A percentile compares a stretch with the other conserved stretches of the same genome.
Conservation (phyloP, 2,888 invertebrate genomes). For the Agrotis exclamationis region DNA sequence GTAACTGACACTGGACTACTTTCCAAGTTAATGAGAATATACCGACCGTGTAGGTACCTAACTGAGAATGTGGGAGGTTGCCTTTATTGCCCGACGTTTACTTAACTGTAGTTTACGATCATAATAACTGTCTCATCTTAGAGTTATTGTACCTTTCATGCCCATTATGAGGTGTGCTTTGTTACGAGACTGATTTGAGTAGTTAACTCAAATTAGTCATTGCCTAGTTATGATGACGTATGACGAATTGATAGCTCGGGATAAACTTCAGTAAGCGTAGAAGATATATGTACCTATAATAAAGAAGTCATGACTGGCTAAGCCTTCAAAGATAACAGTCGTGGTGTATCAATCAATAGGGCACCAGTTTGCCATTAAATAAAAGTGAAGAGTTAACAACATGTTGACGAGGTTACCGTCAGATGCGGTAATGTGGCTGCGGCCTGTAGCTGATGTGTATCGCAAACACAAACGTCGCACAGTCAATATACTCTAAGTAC, state of each 20-base stretch:
- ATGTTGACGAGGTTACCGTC: neutral
- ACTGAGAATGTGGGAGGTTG: neutral
- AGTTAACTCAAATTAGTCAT: neutral
- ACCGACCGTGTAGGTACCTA: conserved; percentile 4
- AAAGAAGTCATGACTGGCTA: too few relatives aligned
- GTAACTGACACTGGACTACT: conserved; percentile 46
- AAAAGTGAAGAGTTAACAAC: neutral
- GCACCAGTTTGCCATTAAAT: neutral
- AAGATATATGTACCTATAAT: too few relatives aligned
- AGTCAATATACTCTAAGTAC: conserved; percentile 15
- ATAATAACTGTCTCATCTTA: conserved; percentile 28
- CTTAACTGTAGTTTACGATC: conserved; percentile 24
- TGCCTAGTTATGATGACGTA: too few relatives aligned
- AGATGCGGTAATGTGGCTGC: neutral
- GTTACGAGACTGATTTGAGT: neutral
- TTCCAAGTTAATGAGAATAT: conserved; percentile 39
- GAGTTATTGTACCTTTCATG: neutral
- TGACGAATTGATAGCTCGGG: too few relatives aligned
- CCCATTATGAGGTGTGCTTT: neutral
- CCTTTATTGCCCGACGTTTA: conserved; percentile 18
- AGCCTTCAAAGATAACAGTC: neutral
- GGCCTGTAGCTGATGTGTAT: neutral
- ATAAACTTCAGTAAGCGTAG: too few relatives aligned
- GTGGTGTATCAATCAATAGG: neutral
- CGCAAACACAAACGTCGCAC: conserved; percentile 6